Conservation (phyloP, 2,888 invertebrate species). For the Pseudolycoriella hygida region DNA sequence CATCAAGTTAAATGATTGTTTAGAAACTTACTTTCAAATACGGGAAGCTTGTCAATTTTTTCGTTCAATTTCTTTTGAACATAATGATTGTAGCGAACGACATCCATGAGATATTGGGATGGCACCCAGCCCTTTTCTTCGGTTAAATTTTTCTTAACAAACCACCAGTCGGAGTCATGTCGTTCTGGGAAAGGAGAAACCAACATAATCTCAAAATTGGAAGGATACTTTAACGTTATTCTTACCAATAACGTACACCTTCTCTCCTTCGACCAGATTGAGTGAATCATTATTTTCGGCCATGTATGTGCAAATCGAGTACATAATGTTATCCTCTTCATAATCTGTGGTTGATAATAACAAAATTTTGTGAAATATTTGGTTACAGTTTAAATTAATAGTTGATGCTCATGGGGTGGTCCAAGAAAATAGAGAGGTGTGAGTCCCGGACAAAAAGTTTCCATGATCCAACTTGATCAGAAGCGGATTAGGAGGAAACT, state of each 20-base stretch:
- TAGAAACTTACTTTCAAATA: constrained; percentile 68
- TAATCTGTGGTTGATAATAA: no score
- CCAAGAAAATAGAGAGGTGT: no score
- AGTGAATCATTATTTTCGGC: constrained; percentile 79
- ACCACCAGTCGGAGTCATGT: constrained; percentile 84
- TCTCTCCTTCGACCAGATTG: constrained; percentile 78
- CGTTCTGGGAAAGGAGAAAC: constrained; percentile 40
- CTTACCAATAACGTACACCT: constrained; percentile 61
- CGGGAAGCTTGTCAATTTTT: constrained; percentile 78
- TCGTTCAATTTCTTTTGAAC: constrained; percentile 77
- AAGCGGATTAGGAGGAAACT: no score
- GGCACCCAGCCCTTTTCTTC: constrained; percentile 92
- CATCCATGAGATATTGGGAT: constrained; percentile 70
- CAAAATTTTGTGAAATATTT: no score
- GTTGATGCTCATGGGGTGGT: no score
- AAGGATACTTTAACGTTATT: background rate
- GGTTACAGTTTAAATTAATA: no score
- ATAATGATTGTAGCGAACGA: constrained; percentile 60
- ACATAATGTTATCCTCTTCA: constrained; percentile 34
- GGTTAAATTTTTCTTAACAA: constrained; percentile 72
- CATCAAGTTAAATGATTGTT: background rate
- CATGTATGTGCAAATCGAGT: constrained; percentile 67
- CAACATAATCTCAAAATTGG: no score
- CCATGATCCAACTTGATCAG: no score
- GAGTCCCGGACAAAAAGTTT: no score